These are phyloP conservation scores for Sebastes flavidus DNA, from an alignment of 2,797 vertebrate species.

Conservation along the genomic window DNA sequence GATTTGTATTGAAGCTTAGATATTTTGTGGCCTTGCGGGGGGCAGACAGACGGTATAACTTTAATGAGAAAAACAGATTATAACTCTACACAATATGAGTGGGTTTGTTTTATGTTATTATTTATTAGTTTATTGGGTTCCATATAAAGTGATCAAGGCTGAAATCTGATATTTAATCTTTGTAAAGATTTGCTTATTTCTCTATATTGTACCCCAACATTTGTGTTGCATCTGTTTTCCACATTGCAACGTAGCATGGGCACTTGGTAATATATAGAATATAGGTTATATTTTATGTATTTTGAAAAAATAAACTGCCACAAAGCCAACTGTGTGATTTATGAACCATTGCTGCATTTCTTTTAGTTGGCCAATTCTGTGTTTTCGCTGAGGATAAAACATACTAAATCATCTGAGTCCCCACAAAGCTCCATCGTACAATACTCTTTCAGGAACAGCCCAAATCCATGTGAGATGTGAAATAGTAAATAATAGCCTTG, in stretches of 20 bases:
- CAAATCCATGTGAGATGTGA: constrained; percentile 61
- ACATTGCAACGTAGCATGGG: background rate
- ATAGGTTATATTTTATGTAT: background rate
- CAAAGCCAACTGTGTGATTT: constrained; percentile 37
- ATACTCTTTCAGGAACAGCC: constrained; percentile 38
- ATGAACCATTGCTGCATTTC: constrained; percentile 35
- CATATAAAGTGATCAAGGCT: background rate
- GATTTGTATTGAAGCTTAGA: constrained; percentile 29
- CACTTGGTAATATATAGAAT: background rate
- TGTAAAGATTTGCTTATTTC: background rate
- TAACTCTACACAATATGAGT: background rate
- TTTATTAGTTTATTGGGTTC: constrained; percentile 1
- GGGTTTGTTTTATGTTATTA: background rate
- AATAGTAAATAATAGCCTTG: constrained; percentile 71
- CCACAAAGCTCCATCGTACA: constrained; percentile 44
- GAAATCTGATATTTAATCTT: constrained; percentile 4
- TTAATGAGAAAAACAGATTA: constrained; percentile 20
- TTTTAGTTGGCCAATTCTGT: constrained; percentile 34
- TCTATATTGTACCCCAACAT: background rate
- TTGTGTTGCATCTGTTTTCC: background rate
- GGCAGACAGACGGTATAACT: constrained; percentile 18
- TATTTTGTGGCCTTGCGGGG: constrained; percentile 23
- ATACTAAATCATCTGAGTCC: constrained; percentile 51
- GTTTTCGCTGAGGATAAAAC: constrained; percentile 50
- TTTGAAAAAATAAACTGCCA: background rate